Evolutionary conservation across 2,888 invertebrate genomes (phyloP).

Genomic region (Netelia inedita): DNA sequence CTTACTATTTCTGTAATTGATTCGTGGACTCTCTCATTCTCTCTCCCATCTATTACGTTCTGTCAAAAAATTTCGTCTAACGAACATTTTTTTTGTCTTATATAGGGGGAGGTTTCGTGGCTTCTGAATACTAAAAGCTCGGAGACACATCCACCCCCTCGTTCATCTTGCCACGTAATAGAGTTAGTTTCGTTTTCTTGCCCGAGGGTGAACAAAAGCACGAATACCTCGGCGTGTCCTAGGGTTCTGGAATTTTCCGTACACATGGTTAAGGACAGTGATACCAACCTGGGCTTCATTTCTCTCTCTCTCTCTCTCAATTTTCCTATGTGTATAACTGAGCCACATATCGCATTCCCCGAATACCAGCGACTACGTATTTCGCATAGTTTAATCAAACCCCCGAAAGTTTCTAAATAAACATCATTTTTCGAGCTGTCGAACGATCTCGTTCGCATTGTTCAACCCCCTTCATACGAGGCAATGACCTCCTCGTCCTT

Average conservation of each 20-base stretch:
- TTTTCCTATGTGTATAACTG: no score
- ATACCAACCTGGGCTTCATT: slow-evolving; percentile 12
- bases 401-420: background rate
- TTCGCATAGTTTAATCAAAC: background rate
- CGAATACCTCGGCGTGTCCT: background rate
- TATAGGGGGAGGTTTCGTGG: background rate
- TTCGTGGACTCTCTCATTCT: background rate
- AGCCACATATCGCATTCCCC: background rate
- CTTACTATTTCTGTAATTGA: no score
- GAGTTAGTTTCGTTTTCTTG: slow-evolving; percentile 27
- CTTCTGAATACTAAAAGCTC: background rate
- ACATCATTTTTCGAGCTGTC: background rate
- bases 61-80: background rate
- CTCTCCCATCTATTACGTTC: background rate
- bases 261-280: slow-evolving; percentile 40
- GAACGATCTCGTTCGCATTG: background rate
- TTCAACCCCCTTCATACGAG: no score
- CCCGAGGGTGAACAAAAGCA: slow-evolving; percentile 4
- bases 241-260: slow-evolving; percentile 53
- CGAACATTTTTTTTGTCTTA: no score
- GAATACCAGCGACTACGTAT: background rate
- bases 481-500: no score
- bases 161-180: slow-evolving; percentile 8
- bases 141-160: background rate
- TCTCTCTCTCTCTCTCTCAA: background rate